These are phyloP conservation scores for Neomorphus geoffroyi DNA, from an alignment of 2,797 vertebrate genomes.

Conservation along the genomic window DNA sequence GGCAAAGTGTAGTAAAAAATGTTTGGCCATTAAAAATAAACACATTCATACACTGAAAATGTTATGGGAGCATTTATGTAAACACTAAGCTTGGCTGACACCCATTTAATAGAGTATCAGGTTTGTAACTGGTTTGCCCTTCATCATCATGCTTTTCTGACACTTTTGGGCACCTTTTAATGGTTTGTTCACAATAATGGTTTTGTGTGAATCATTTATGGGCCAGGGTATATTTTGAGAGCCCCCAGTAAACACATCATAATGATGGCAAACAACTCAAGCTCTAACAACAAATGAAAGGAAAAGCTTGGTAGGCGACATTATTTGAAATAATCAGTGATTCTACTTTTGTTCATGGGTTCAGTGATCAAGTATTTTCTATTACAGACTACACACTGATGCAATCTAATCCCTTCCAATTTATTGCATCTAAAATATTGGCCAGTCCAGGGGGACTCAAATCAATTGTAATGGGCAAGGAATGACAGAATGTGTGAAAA, in stretches of 20 bases:
- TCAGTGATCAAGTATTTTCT: not conserved
- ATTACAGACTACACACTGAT: not conserved
- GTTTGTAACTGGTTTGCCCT: not conserved
- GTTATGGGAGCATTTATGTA: not conserved
- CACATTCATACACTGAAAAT: not conserved
- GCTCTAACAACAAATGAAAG: not conserved
- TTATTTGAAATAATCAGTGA: not conserved
- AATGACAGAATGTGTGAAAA: conserved; percentile 51
- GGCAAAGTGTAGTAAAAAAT: not conserved
- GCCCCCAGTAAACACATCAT: not conserved
- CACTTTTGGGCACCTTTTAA: not conserved
- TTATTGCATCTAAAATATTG: not conserved
- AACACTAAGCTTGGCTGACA: not conserved
- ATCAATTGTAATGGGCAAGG: not conserved
- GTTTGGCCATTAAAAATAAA: not conserved
- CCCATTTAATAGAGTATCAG: not conserved
- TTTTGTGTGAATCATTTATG: not conserved
- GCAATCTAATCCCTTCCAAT: conserved; percentile 27
- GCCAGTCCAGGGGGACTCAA: not conserved
- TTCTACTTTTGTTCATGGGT: conserved; percentile 2
- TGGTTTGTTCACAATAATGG: not conserved
- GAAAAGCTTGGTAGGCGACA: not conserved
- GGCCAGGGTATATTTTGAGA: not conserved
- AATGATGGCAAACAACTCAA: not conserved
- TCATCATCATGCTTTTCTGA: not conserved